Conservation (phyloP, 2,797 vertebrate species). For the Sebastes melanostomus region DNA sequence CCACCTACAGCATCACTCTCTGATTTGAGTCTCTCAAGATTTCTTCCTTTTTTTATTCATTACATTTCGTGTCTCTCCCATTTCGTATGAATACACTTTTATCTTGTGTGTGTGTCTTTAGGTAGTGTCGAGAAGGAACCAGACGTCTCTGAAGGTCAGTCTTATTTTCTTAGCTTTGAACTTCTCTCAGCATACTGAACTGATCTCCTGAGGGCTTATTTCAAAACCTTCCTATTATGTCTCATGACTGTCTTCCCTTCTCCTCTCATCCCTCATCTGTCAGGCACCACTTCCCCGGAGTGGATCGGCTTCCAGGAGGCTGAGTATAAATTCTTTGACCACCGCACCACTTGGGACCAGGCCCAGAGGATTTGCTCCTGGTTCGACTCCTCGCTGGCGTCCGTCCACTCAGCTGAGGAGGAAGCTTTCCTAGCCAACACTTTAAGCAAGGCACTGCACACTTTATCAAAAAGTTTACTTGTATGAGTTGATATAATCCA, state of each 20-base stretch:
- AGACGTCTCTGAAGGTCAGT: slow-evolving; percentile 87
- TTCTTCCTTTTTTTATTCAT: not conserved
- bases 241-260: not conserved
- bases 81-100: not conserved
- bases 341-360: slow-evolving; percentile 93
- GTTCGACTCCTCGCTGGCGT: slow-evolving; percentile 88
- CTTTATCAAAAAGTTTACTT: not conserved
- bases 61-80: not conserved
- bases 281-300: slow-evolving; percentile 83
- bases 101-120: slow-evolving; percentile 52
- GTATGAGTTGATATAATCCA: not conserved
- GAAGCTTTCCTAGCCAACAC: slow-evolving; percentile 89
- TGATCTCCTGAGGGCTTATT: not conserved
- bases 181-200: not conserved
- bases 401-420: slow-evolving; percentile 88
- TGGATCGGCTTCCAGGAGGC: slow-evolving; percentile 92
- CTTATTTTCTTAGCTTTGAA: slow-evolving; percentile 10
- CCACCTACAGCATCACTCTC: not conserved
- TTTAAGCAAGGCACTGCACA: slow-evolving; percentile 86
- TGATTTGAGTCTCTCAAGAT: not conserved
- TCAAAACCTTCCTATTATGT: not conserved
- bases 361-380: slow-evolving; percentile 94
- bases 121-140: slow-evolving; percentile 85
- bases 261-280: not conserved
- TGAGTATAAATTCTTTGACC: slow-evolving; percentile 94